Evolutionary conservation across 2,888 invertebrate species (phyloP).

Genomic region (Epistrophe eligans): DNA sequence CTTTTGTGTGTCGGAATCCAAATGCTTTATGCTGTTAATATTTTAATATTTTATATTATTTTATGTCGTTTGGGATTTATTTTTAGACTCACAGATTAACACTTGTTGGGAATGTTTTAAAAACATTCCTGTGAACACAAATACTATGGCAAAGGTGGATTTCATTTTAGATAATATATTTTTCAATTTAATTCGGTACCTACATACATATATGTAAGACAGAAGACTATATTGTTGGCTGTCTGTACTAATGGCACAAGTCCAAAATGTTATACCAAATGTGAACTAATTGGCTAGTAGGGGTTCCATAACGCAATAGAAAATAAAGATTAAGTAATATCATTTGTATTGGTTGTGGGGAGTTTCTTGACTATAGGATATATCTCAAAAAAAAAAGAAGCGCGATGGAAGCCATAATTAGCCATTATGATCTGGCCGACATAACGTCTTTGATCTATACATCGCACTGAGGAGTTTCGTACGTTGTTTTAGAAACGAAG

Average conservation of each 20-base stretch:
- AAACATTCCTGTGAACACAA: slow-evolving; percentile 80
- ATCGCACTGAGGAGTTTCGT: not conserved
- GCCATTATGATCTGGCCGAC: not conserved
- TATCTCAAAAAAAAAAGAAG: not conserved
- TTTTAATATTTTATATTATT: slow-evolving; percentile 66
- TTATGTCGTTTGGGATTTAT: slow-evolving; percentile 55
- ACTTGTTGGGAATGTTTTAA: slow-evolving; percentile 72
- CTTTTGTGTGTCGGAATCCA: slow-evolving; percentile 12
- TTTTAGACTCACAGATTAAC: slow-evolving; percentile 64
- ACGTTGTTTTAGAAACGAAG: not conserved
- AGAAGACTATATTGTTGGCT: not conserved
- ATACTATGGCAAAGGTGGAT: slow-evolving; percentile 32
- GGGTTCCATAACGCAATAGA: not conserved
- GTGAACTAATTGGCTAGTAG: slow-evolving; percentile 1
- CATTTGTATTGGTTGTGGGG: not conserved
- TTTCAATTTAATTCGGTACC: slow-evolving; percentile 32
- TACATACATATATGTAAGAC: not conserved
- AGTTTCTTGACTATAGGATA: not conserved
- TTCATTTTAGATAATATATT: slow-evolving; percentile 44
- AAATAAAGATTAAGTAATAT: not conserved
- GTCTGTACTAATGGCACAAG: not conserved
- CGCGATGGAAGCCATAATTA: not conserved
- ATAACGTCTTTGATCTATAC: not conserved
- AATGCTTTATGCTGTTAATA: slow-evolving; percentile 63
- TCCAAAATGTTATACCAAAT: slow-evolving; percentile 14